Conservation (phyloP, 2,113 vertebrate genomes). For the Ochotona princeps region DNA sequence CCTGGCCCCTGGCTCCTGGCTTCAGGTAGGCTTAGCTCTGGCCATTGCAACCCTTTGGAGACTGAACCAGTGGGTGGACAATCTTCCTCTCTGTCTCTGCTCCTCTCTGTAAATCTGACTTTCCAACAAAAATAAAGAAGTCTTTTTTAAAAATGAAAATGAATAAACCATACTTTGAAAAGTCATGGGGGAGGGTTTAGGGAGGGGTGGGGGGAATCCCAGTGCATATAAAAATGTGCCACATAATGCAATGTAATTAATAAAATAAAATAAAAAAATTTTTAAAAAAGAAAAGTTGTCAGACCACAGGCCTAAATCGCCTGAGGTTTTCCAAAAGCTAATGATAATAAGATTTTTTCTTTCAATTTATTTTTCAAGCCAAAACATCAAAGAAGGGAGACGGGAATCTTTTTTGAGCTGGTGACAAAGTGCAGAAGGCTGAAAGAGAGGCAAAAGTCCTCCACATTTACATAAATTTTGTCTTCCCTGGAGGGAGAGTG, state of each 20-base stretch:
- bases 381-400: background rate
- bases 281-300: background rate
- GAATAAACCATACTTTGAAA: background rate
- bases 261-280: no score
- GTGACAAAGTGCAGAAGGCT: background rate
- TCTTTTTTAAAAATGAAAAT: background rate
- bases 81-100: no score
- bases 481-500: background rate
- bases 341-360: background rate
- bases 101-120: no score
- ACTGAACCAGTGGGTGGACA: no score
- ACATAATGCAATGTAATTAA: no score
- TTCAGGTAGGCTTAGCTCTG: no score
- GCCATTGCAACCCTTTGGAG: no score
- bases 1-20: no score
- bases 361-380: background rate
- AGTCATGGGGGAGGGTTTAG: no score
- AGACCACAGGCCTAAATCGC: slow-evolving; percentile 22
- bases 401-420: background rate
- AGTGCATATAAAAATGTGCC: no score
- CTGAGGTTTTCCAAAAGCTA: slow-evolving; percentile 5
- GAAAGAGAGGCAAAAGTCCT: background rate
- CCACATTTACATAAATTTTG: background rate
- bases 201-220: no score
- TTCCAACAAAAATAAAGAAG: no score